Base-by-base conservation (phyloP, 1,140 invertebrate genomes). In the Hetaerina americana region DNA sequence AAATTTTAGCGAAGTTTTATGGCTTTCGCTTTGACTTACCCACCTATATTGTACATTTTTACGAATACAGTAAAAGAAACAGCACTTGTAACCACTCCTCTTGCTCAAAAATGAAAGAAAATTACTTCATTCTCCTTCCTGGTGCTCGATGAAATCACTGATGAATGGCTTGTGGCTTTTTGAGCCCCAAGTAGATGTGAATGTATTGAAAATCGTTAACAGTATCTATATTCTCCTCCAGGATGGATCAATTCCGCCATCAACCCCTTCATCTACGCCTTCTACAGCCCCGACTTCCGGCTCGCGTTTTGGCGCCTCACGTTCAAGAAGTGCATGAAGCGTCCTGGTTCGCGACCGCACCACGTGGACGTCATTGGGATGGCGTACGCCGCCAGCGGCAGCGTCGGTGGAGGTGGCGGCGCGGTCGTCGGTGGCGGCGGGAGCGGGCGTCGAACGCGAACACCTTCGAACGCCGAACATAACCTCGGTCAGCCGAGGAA, bases 211-310 rank as follows among this genome's bases (percentile, higher is more conserved):
- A n/a, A n/a, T n/a, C n/a, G n/a, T n/a, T n/a, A n/a, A n/a, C n/a
- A n/a, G n/a, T n/a, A n/a, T n/a, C n/a, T n/a, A n/a, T n/a, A n/a
- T n/a, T 57, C 3, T 12, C 57, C 75, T 79, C 68, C 74, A 84
- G 83, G 89, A 2, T 96, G 95, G 90, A 88, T 95, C 69, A 97
- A 97, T 80, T 95, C 93, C 5, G 90, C 90, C 0, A 92, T 94
- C 68, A 94, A 94, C 80, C 91, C 92, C 0, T 92, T 93, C 76
- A 93, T 94, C 76, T 94, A 94, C 76, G 92, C 93, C 15, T 92
- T 93, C 77, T 92, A 93, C 78, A 94, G 91, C 76, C 88, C 88
- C 0, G 91, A 93, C 78, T 94, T 94, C 79, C 87, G 91, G 77
- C 83, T 89, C 73, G 93, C 92, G 0, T 93, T 95, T 75, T 92